These are phyloP conservation scores for Ophraella communa DNA, from an alignment of 2,888 invertebrate species.

Conservation along the genomic window DNA sequence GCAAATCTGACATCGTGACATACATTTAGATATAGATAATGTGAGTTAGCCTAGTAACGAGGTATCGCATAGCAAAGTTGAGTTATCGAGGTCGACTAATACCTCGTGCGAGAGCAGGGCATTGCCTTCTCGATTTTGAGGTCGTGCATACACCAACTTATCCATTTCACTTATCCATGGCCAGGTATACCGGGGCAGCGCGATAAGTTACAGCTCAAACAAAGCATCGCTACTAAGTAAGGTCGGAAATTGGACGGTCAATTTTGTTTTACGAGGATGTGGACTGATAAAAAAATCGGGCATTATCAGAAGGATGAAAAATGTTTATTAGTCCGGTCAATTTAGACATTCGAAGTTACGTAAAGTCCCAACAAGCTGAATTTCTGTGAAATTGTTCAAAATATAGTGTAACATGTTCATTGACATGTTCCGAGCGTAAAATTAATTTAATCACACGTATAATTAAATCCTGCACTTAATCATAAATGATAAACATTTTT, in stretches of 20 bases:
- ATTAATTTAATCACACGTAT: no score
- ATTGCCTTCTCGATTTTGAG: constrained; percentile 60
- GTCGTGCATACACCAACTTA: constrained; percentile 53
- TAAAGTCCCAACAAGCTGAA: no score
- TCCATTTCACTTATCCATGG: constrained; percentile 48
- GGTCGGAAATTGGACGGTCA: not conserved
- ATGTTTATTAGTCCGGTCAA: no score
- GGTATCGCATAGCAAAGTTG: constrained; percentile 44
- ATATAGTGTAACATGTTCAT: no score
- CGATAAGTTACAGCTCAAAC: not conserved
- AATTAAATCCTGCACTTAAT: no score
- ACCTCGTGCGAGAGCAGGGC: constrained; percentile 56
- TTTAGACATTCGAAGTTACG: no score
- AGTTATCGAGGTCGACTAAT: constrained; percentile 54
- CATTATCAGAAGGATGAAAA: no score
- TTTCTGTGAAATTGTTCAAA: no score
- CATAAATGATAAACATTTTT: no score
- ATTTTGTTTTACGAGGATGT: not conserved
- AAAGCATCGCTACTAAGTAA: not conserved
- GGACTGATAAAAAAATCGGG: not conserved
- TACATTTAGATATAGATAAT: constrained; percentile 17
- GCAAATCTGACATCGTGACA: not conserved
- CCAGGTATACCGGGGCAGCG: constrained; percentile 30
- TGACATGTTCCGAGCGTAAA: no score
- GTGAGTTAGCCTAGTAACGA: constrained; percentile 47